Evolutionary conservation across 2,797 vertebrate species (phyloP).

Genomic region (Acipenser oxyrinchus): DNA sequence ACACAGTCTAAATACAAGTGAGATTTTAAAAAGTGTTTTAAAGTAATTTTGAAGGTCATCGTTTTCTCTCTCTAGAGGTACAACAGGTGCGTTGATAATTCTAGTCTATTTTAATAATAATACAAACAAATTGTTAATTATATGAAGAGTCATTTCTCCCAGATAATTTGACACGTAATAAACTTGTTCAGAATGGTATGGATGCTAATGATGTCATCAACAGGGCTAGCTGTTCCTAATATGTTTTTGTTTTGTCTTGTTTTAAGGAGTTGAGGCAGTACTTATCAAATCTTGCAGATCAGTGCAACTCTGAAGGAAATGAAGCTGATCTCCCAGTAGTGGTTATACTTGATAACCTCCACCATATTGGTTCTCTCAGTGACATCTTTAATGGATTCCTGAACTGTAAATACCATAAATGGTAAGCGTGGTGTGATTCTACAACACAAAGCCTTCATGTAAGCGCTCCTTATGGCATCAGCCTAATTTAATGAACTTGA

Average conservation of each 20-base stretch:
- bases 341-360: constrained; percentile 94
- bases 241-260: constrained; percentile 15
- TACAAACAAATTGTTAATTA: too few species aligned
- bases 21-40: too few species aligned
- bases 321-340: constrained; percentile 80
- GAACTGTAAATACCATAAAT: constrained; percentile 98
- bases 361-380: constrained; percentile 89
- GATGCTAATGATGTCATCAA: too few species aligned
- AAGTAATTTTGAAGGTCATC: too few species aligned
- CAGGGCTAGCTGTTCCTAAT: constrained; percentile 10
- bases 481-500: too few species aligned
- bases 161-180: too few species aligned
- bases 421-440: constrained; percentile 55
- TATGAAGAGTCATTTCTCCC: too few species aligned
- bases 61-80: too few species aligned
- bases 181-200: too few species aligned
- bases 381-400: constrained; percentile 98
- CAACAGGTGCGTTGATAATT: neutral
- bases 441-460: too few species aligned
- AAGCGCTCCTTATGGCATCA: too few species aligned
- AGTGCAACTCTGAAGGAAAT: constrained; percentile 79
- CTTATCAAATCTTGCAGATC: constrained; percentile 82
- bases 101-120: neutral
- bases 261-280: constrained; percentile 86
- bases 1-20: too few species aligned